Base-by-base conservation (phyloP, 2,888 invertebrate genomes). In the Archips crataeganus region DNA sequence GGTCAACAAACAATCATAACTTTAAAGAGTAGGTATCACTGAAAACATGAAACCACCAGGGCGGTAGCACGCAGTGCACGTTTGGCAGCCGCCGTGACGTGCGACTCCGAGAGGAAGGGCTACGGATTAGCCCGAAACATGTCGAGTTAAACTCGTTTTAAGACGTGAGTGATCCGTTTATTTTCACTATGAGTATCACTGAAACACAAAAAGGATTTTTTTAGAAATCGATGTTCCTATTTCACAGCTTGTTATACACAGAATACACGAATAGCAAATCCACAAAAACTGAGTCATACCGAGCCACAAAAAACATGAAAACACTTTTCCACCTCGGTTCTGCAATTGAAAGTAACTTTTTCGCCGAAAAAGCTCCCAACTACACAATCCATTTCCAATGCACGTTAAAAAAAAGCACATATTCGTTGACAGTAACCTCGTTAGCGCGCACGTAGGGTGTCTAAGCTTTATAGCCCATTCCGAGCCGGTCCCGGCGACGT, bases 381-480 rank as follows among this genome's bases (percentile, higher is more conserved):
- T 23, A 8, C 62, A 57, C 32, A 34, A 63, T 45, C 63, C 45
- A 63, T 63, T 65, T 15, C 36, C 63, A 47, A 32, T 63, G 13
- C 47, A 23, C 42, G 23, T 62, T 11, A 62, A 45, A 63, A 47
- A 45, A 45, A 45, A 62, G 45, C 45, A 13, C 23, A 67, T 42
- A 42, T 57, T 62, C 57, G 60, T 36, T 49, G 69, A 63, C 68
- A 63, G 45, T 39, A 63, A 69, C 63, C 39, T 54, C 15, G 57
- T 70, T 69, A 54, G 51, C 45, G 34, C 36, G 65, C 68, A 76
- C 71, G 75, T 76, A 74, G 73, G 65, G 64, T 75, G 75, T 70
- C 71, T 77, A 76, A 76, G 76, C 77, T 76, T 78, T 78, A 78
- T 78, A 71, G 77, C 65, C 77, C 74, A 77, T 78, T 77, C 71